Evolutionary conservation across 2,888 invertebrate species (phyloP), one percentile per base, ranked within the genome.

Genomic region (Seira musarum): DNA sequence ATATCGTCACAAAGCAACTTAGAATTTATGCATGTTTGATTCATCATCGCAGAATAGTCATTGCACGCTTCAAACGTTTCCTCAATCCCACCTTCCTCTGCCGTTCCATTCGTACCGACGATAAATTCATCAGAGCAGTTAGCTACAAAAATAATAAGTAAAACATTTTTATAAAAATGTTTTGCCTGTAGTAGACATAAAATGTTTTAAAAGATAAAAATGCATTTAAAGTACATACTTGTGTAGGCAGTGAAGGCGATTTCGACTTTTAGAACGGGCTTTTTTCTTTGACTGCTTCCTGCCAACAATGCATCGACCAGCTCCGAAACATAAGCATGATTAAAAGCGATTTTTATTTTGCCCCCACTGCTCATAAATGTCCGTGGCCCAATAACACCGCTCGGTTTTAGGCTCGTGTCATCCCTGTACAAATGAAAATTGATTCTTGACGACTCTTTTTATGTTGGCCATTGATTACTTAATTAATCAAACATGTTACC

Each of bases 271-370:
- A 83, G 53, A 17, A 76, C 49, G 1, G 80, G 82, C 35, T 83
- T 83, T 60, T 68, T 70, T 72, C 82, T 46, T 13, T 75, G 82
- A 40, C 67, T 71, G n/a, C 72, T 71, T 35, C 82, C 80, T 19
- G 78, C 64, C 30, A 83, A 21, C 5, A 83, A 49, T 0, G 83
- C 80, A 70, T 83, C 80, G 15, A 83, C 83, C 49, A 83, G 61
- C 63, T 83, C 83, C 1, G 83, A 75, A 0, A 83, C 83, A 40
- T 83, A 83, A 6, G 83, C 83, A 65, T 83, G 83, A 66, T 83
- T 83, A 61, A 83, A 83, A 6, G 80, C 70, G 46, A 83, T 73
- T 74, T 77, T 69, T 60, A 83, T 21, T 64, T 77, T 69, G 46
- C 82, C 82, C 22, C 69, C 63, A 8, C 69, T 19, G 24, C 67